These are phyloP conservation scores for Linurgus olivaceus DNA, from an alignment of 2,797 vertebrate genomes.

Conservation along the genomic window DNA sequence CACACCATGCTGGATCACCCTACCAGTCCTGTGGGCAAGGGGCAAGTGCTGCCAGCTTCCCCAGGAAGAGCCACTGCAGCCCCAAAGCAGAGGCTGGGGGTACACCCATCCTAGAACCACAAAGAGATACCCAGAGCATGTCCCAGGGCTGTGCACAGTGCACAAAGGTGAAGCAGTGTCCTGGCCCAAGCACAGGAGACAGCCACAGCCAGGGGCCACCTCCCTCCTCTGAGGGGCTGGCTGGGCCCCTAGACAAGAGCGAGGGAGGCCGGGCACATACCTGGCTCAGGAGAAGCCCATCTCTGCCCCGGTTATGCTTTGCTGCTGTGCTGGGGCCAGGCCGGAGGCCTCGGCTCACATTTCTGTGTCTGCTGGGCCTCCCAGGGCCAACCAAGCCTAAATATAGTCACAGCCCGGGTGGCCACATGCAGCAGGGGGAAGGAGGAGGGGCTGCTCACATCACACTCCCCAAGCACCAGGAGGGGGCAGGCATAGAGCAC, in stretches of 20 bases:
- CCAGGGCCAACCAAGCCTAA: constrained; percentile 81
- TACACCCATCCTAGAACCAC: background rate
- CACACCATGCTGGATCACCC: background rate
- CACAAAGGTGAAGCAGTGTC: accelerated
- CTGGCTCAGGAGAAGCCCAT: constrained; percentile 53
- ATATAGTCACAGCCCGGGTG: constrained; percentile 84
- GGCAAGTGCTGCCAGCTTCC: background rate
- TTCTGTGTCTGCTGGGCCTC: constrained; percentile 74
- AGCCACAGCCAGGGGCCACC: background rate
- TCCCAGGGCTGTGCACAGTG: background rate
- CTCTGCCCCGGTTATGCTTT: background rate
- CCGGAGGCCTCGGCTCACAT: constrained; percentile 73
- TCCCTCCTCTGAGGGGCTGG: background rate
- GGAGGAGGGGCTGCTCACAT: constrained; percentile 54
- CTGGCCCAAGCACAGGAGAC: background rate
- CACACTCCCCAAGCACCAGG: background rate
- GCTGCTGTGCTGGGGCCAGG: background rate
- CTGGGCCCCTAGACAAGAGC: background rate
- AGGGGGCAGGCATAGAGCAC: background rate
- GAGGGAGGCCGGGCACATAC: constrained; percentile 15
- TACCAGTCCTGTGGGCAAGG: background rate
- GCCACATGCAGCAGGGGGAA: constrained; percentile 64
- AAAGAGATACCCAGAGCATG: background rate
- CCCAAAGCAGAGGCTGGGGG: background rate
- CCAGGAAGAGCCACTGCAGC: background rate